A percentile compares a stretch with the other conserved stretches of the same genome.
Evolutionary conservation across 1,140 invertebrate species (phyloP).

Genomic region (Wasmannia auropunctata): DNA sequence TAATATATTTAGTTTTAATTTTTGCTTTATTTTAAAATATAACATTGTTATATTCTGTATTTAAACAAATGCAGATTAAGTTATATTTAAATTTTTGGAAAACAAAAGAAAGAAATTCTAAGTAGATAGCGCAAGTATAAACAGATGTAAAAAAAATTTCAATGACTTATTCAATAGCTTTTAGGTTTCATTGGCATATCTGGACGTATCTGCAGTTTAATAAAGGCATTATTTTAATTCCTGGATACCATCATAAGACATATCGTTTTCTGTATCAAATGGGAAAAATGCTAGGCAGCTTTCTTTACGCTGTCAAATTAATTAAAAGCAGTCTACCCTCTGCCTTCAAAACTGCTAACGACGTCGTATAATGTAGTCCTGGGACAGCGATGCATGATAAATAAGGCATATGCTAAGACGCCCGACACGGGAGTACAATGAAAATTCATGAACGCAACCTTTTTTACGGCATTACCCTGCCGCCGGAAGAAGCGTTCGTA

Average conservation of each 20-base stretch:
- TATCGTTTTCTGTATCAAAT: background rate
- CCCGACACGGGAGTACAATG: slow-evolving; percentile 38
- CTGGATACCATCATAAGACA: background rate
- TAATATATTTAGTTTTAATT: background rate
- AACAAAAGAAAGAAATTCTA: background rate
- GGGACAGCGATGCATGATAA: slow-evolving; percentile 52
- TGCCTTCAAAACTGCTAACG: slow-evolving; percentile 31
- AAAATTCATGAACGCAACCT: slow-evolving; percentile 55
- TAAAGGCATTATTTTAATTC: background rate
- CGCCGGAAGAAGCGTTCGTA: slow-evolving; percentile 46
- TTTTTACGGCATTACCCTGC: slow-evolving; percentile 46
- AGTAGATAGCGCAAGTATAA: background rate
- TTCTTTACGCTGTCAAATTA: slow-evolving; percentile 38
- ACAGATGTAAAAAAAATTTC: background rate
- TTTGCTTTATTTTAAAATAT: too few relatives aligned
- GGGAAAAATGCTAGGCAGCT: background rate
- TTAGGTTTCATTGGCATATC: background rate
- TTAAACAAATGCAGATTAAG: background rate
- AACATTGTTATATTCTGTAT: background rate
- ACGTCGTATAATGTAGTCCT: slow-evolving; percentile 45
- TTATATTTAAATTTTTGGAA: background rate
- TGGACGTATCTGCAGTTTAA: background rate
- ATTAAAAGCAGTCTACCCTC: background rate
- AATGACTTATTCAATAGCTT: background rate
- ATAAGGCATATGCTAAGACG: slow-evolving; percentile 40